These are phyloP conservation scores for Holacanthella duospinosa DNA, from an alignment of 2,888 invertebrate species.

Conservation along the genomic window DNA sequence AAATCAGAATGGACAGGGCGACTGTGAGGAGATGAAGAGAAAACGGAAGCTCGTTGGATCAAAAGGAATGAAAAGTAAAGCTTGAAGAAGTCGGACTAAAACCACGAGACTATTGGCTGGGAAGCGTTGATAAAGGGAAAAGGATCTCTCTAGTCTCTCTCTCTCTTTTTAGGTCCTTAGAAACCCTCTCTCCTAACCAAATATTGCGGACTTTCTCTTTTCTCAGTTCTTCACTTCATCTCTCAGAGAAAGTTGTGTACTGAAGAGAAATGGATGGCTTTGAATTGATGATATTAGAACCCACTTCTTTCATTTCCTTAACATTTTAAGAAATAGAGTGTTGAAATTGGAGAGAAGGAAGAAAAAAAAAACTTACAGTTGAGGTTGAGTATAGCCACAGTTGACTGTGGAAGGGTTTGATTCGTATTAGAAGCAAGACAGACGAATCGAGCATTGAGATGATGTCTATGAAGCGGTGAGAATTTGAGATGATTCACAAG, in stretches of 20 bases:
- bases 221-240: not conserved
- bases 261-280: not conserved
- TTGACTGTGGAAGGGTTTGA: conserved; percentile 63
- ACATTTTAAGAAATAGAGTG: not conserved
- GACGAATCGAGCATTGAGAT: conserved; percentile 68
- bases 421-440: conserved; percentile 83
- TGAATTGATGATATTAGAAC: not conserved
- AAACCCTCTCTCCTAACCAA: not conserved
- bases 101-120: too few species aligned
- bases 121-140: not conserved
- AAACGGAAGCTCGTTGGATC: not conserved
- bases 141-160: not conserved
- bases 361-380: conserved; percentile 73
- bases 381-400: conserved; percentile 68
- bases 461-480: conserved; percentile 68
- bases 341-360: too few species aligned
- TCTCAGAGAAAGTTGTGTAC: not conserved
- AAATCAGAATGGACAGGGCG: not conserved
- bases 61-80: not conserved
- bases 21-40: not conserved
- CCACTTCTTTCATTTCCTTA: not conserved
- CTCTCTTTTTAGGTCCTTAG: not conserved
- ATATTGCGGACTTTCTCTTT: not conserved
- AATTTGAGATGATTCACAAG: conserved; percentile 70
- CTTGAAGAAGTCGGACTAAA: not conserved